phyloP scores from a whole-genome alignment of 1,140 invertebrate genomes.

The Zaprionus tsacasi region DNA sequence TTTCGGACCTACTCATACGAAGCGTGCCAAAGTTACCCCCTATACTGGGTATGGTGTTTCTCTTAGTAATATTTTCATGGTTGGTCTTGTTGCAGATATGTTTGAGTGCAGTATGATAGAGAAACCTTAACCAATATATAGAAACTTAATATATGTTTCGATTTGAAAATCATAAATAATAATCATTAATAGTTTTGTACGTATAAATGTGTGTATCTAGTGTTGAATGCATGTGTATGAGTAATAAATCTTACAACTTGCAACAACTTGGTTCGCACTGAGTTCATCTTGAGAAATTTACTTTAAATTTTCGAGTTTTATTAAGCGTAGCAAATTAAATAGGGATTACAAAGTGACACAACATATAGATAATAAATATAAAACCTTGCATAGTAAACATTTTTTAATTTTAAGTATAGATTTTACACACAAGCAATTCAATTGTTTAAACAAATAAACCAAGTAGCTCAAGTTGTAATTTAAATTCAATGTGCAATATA shows the following conservation, averaged over 20 bases:
- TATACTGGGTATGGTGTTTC: conserved; percentile 50
- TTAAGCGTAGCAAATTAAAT: conserved; percentile 1
- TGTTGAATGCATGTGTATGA: conserved; percentile 15
- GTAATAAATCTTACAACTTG: conserved; percentile 49
- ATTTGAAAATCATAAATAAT: conserved; percentile 13
- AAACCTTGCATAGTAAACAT: conserved; percentile 16
- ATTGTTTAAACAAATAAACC: conserved; percentile 44
- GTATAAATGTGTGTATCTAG: conserved; percentile 13
- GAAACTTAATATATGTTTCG: not conserved
- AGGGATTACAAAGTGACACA: conserved; percentile 34
- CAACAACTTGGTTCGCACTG: conserved; percentile 51
- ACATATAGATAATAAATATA: conserved; percentile 59
- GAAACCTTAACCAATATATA: conserved; percentile 39
- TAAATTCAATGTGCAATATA: conserved; percentile 51
- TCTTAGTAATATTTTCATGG: conserved; percentile 22
- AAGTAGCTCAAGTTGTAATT: conserved; percentile 62
- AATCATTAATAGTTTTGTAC: not conserved
- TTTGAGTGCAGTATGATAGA: conserved; percentile 30
- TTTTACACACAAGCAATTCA: conserved; percentile 49
- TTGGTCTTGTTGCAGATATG: conserved; percentile 10
- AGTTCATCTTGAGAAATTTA: not conserved
- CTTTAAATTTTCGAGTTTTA: not conserved
- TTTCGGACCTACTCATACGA: conserved; percentile 43
- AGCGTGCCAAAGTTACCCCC: conserved; percentile 64
- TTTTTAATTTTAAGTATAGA: conserved; percentile 41